phyloP scores from a whole-genome alignment of 2,888 invertebrate genomes.

The Sinodicranocentrus sp. region DNA sequence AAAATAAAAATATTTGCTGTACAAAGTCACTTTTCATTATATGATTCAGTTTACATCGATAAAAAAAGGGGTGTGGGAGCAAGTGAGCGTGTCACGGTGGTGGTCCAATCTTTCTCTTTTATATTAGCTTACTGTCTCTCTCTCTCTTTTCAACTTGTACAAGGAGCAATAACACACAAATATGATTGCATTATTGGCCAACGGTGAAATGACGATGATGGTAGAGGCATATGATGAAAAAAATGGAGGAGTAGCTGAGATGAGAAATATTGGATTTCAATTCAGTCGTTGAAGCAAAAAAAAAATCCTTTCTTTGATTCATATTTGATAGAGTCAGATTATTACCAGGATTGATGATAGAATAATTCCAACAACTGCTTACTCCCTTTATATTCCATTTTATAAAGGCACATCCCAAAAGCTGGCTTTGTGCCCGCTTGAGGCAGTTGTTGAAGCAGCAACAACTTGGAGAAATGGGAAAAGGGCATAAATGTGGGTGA shows the following conservation, averaged over 20 bases:
- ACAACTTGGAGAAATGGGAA: constrained; percentile 34
- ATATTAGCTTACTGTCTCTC: too few species aligned
- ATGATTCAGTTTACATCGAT: constrained; percentile 21
- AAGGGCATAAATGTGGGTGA: constrained; percentile 50
- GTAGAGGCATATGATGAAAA: too few species aligned
- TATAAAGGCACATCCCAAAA: neutral
- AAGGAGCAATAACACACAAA: constrained; percentile 20
- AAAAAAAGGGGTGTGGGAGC: constrained; percentile 33
- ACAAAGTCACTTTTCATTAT: constrained; percentile 57
- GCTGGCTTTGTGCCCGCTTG: constrained; percentile 49
- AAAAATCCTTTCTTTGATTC: too few species aligned
- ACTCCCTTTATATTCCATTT: constrained; percentile 4
- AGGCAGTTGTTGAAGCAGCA: constrained; percentile 29
- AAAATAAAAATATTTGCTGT: constrained; percentile 32
- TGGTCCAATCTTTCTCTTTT: constrained; percentile 1
- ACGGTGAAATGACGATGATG: constrained; percentile 40
- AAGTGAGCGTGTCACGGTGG: constrained; percentile 36
- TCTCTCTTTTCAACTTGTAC: constrained; percentile 6
- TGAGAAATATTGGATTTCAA: constrained; percentile 76
- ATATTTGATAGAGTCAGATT: constrained; percentile 75
- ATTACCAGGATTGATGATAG: constrained; percentile 71
- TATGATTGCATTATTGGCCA: constrained; percentile 52
- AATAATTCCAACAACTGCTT: constrained; percentile 64
- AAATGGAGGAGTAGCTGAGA: too few species aligned
- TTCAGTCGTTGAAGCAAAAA: constrained; percentile 70